Conservation (phyloP, 2,113 vertebrate genomes). For the Mesembrinibis cayennensis region DNA sequence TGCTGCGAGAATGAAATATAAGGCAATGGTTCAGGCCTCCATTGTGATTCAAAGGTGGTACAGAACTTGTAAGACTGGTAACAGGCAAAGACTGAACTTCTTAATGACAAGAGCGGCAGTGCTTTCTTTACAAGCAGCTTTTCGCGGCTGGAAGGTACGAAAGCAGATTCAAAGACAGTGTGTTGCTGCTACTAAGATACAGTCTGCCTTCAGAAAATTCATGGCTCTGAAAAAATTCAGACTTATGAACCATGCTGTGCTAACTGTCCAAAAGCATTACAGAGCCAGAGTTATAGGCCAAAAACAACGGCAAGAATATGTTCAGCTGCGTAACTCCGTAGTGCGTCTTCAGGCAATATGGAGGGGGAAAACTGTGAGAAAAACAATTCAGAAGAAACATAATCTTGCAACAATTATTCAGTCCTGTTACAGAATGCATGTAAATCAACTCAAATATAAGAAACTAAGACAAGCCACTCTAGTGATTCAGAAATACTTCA, state of each 20-base stretch:
- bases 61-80: constrained; percentile 57
- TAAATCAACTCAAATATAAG: constrained; percentile 65
- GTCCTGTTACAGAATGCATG: constrained; percentile 77
- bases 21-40: constrained; percentile 55
- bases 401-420: constrained; percentile 79
- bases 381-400: constrained; percentile 54
- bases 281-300: constrained; percentile 70
- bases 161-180: constrained; percentile 56
- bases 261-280: constrained; percentile 76
- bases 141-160: constrained; percentile 76
- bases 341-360: constrained; percentile 81
- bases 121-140: constrained; percentile 80
- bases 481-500: constrained; percentile 78
- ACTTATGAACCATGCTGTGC: constrained; percentile 51
- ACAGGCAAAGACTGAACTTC: constrained; percentile 61
- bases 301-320: constrained; percentile 58
- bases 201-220: constrained; percentile 77
- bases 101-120: constrained; percentile 69
- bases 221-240: constrained; percentile 65
- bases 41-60: constrained; percentile 85
- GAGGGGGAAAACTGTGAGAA: constrained; percentile 77
- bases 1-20: constrained; percentile 60
- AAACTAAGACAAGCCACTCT: constrained; percentile 66
- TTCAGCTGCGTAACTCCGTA: constrained; percentile 32
- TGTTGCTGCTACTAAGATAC: constrained; percentile 78